Evolutionary conservation across 1,140 invertebrate genomes (phyloP).

Genomic region (Sminthurinus signatus): DNA sequence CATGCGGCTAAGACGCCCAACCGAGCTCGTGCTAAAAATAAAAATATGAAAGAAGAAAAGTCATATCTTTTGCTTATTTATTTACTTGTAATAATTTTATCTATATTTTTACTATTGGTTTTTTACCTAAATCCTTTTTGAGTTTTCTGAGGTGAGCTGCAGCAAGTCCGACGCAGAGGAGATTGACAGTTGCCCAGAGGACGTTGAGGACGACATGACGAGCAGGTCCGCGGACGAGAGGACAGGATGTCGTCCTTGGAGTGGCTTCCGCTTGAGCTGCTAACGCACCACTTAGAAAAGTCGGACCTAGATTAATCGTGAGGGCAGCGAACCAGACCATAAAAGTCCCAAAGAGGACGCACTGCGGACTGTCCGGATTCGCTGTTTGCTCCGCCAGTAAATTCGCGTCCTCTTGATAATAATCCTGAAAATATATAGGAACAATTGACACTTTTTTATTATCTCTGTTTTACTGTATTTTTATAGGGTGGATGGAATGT

Average conservation of each 20-base stretch:
- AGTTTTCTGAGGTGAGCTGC: slow-evolving; percentile 76
- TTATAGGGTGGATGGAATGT: too few species aligned
- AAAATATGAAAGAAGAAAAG: slow-evolving; percentile 12
- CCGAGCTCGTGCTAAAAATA: slow-evolving; percentile 34
- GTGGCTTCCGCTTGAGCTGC: slow-evolving; percentile 68
- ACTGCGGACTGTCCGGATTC: slow-evolving; percentile 66
- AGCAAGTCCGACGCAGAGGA: slow-evolving; percentile 77
- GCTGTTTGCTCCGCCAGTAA: slow-evolving; percentile 37
- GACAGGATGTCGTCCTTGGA: slow-evolving; percentile 59
- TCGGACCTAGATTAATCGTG: slow-evolving; percentile 84
- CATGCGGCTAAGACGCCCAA: slow-evolving; percentile 37
- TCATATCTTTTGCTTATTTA: too few species aligned
- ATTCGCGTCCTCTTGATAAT: slow-evolving; percentile 55
- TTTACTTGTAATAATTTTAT: too few species aligned
- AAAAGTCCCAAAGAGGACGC: slow-evolving; percentile 81
- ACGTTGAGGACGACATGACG: slow-evolving; percentile 83
- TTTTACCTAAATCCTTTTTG: slow-evolving; percentile 73
- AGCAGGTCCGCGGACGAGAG: slow-evolving; percentile 68
- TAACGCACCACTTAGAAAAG: slow-evolving; percentile 75
- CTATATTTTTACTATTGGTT: too few species aligned
- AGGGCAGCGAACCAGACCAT: slow-evolving; percentile 86
- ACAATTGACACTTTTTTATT: too few species aligned
- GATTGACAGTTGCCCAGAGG: slow-evolving; percentile 73
- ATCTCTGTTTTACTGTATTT: too few species aligned
- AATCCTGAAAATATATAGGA: too few species aligned